Percentiles rank a stretch among this genome's conserved stretches.
These are phyloP conservation scores for Ochlodes sylvanus DNA, from an alignment of 2,888 invertebrate species.

Conservation along the genomic window DNA sequence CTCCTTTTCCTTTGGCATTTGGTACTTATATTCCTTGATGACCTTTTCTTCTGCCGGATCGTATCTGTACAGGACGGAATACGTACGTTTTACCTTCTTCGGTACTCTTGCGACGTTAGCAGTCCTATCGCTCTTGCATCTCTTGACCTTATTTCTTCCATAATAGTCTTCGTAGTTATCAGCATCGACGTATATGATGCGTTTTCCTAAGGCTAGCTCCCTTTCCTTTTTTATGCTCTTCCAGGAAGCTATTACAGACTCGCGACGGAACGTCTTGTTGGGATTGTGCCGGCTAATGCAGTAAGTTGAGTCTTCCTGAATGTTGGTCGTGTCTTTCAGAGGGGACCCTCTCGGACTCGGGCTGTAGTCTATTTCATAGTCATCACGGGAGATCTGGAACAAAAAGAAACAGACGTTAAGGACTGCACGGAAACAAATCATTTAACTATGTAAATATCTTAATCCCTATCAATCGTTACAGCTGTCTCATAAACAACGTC, in stretches of 20 bases:
- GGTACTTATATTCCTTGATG: conserved; percentile 79
- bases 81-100: conserved; percentile 78
- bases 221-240: conserved; percentile 79
- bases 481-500: conserved; percentile 48
- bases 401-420: conserved; percentile 48
- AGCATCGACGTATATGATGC: conserved; percentile 74
- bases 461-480: conserved; percentile 36
- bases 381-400: conserved; percentile 79
- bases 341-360: conserved; percentile 76
- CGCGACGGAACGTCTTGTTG: conserved; percentile 78
- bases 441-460: conserved; percentile 11
- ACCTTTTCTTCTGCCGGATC: conserved; percentile 77
- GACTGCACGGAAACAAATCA: conserved; percentile 12
- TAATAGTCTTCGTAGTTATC: conserved; percentile 76
- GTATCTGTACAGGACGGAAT: conserved; percentile 77
- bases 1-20: conserved; percentile 62
- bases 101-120: conserved; percentile 62
- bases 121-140: conserved; percentile 77
- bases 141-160: conserved; percentile 76
- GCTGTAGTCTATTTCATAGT: conserved; percentile 76
- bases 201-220: conserved; percentile 76
- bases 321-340: conserved; percentile 77
- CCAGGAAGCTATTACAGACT: conserved; percentile 82
- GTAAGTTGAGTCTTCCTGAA: conserved; percentile 72
- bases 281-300: conserved; percentile 81